Conservation (phyloP, 2,888 invertebrate genomes). For the Dasysyrphus albostriatus region DNA sequence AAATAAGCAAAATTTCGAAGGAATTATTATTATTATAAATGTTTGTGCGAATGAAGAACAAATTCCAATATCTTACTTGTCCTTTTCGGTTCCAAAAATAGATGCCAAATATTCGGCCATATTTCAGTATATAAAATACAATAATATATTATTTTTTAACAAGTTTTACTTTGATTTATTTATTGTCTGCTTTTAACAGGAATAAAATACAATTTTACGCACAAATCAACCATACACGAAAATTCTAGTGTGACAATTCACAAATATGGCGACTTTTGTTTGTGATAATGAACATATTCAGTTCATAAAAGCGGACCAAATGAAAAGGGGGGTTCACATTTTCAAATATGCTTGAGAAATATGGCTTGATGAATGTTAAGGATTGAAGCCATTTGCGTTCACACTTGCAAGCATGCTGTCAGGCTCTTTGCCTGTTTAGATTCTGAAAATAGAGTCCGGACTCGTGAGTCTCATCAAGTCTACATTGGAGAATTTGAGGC, state of each 20-base stretch:
- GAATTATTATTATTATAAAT: background rate
- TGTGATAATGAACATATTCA: background rate
- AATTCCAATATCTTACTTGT: slow-evolving; percentile 90
- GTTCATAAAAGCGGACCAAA: background rate
- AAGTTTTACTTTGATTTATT: background rate
- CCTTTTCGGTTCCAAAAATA: slow-evolving; percentile 99
- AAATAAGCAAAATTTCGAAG: slow-evolving; percentile 79
- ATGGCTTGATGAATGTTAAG: too few relatives aligned
- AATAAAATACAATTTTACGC: background rate
- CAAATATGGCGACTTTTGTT: background rate
- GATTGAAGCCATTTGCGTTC: too few relatives aligned
- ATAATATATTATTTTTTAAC: slow-evolving; percentile 13
- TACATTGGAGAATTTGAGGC: too few relatives aligned
- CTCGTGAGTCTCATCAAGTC: too few relatives aligned
- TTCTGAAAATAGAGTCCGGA: too few relatives aligned
- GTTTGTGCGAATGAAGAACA: background rate
- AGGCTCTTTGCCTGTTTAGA: too few relatives aligned
- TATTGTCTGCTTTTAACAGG: background rate
- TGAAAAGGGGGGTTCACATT: too few relatives aligned
- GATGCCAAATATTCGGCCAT: slow-evolving; percentile 99
- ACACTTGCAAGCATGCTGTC: too few relatives aligned
- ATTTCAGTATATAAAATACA: slow-evolving; percentile 57
- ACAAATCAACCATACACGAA: background rate
- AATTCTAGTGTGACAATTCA: background rate
- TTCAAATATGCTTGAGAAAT: too few relatives aligned